Evolutionary conservation across 37 sponge, comb jelly and placozoan species (phyloP), one percentile per base, ranked within the genome.

Genomic region (Aplysina aerophoba): DNA sequence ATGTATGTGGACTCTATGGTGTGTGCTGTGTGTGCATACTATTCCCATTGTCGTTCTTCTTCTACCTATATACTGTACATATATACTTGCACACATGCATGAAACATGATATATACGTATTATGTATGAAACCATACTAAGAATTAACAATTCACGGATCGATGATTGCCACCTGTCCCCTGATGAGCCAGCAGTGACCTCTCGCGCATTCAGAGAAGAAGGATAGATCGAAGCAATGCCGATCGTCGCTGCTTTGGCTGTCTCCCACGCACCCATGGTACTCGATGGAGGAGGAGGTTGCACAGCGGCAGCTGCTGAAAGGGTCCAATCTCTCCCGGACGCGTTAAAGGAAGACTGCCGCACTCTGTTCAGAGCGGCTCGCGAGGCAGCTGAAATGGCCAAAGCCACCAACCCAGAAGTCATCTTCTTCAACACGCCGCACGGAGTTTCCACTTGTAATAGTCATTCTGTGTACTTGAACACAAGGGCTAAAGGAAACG

Each of bases 391-490:
- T 50, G 83, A 83, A 61, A 74, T 88, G n/a, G 79, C 77, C 66
- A 81, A 59, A 37, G 34, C 62, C 0, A 78, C 84, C 4, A 83
- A 74, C 2, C 88, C 88, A 41, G 88, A 88, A 39, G 30, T 88
- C 30, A 83, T 88, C 63, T 78, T 88, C 31, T 57, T 88, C 40
- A 82, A 63, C 78, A 88, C 84, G 13, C 84, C 88, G 2, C 88
- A 88, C 40, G 88, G 88, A 53, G 75, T 88, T 5, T 88, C 57
- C 25, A 60, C 83, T 28, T 44, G 68, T 4, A 41, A 88, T 24
- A 20, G 69, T 36, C 24, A 44, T 19, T 54, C 68, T 35, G 84
- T 88, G 30, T 88, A 88, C 82, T 16, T 88, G 14, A 88, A 83
- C 53, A 12, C 60, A n/a, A 67, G 21, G 28, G 88, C 84, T 38